phyloP scores from a whole-genome alignment of 2,797 vertebrate genomes.

The Ceryle rudis region DNA sequence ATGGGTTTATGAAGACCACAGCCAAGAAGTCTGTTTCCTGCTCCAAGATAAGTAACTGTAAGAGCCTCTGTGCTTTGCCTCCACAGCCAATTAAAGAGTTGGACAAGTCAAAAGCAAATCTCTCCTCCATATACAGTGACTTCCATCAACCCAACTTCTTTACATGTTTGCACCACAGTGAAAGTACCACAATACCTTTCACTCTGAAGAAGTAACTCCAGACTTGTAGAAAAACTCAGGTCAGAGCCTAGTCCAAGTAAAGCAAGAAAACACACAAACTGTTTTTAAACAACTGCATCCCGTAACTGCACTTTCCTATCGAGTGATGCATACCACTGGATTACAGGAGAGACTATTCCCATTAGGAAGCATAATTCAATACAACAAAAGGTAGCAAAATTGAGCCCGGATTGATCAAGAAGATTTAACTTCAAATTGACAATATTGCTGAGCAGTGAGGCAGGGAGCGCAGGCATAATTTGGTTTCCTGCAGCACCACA shows the following conservation, averaged over 20 bases:
- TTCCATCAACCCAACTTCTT: background rate
- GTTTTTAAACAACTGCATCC: background rate
- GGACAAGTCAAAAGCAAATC: background rate
- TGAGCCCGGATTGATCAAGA: constrained; percentile 49
- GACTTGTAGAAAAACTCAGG: background rate
- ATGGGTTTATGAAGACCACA: background rate
- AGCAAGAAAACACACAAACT: background rate
- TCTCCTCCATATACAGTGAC: background rate
- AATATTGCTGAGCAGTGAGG: constrained; percentile 37
- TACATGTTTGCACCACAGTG: background rate
- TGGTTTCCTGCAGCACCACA: constrained; percentile 60
- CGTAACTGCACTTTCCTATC: background rate
- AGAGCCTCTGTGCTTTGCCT: background rate
- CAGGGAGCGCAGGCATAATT: constrained; percentile 50
- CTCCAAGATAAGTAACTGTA: background rate
- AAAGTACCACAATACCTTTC: background rate
- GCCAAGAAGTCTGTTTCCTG: background rate
- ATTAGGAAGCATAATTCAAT: constrained; percentile 49
- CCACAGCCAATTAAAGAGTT: background rate
- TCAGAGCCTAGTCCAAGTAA: background rate
- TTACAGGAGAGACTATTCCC: constrained; percentile 43
- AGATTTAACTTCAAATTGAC: constrained; percentile 63
- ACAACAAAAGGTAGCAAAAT: constrained; percentile 46
- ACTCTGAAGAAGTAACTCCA: background rate
- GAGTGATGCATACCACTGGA: background rate